Percentiles rank a stretch among this genome's conserved stretches.
Conservation (phyloP, 2,888 invertebrate genomes). For the Cryptus viduatorius region DNA sequence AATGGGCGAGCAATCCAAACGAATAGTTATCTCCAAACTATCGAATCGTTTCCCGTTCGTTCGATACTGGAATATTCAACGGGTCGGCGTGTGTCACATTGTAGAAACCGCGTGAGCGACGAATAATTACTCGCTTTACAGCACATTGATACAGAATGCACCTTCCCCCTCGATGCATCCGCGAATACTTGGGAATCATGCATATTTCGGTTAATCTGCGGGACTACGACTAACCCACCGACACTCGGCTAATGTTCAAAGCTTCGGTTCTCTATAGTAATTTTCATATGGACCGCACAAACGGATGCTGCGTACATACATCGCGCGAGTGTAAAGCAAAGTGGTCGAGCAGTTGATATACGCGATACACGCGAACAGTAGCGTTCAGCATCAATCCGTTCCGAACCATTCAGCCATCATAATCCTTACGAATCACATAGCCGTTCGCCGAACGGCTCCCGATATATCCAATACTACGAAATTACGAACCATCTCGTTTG, state of each 20-base stretch:
- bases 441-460: background rate
- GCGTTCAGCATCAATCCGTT: conserved; percentile 42
- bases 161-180: background rate
- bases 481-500: background rate
- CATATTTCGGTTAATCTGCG: background rate
- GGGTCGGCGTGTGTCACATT: conserved; percentile 28
- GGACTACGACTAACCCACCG: background rate
- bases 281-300: no score
- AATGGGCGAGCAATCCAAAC: conserved; percentile 1
- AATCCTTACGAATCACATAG: conserved; percentile 54
- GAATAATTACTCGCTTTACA: background rate
- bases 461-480: background rate
- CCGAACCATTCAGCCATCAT: conserved; percentile 33
- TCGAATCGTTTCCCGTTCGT: conserved; percentile 4
- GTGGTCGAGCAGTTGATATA: background rate
- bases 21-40: conserved; percentile 4
- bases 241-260: conserved; percentile 25
- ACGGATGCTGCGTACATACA: no score
- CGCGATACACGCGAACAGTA: background rate
- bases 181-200: conserved; percentile 14
- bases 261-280: background rate
- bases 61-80: conserved; percentile 43
- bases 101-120: conserved; percentile 3
- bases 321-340: background rate
- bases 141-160: background rate